phyloP scores from a whole-genome alignment of 2,797 vertebrate species.

The Chromobotia macracanthus region DNA sequence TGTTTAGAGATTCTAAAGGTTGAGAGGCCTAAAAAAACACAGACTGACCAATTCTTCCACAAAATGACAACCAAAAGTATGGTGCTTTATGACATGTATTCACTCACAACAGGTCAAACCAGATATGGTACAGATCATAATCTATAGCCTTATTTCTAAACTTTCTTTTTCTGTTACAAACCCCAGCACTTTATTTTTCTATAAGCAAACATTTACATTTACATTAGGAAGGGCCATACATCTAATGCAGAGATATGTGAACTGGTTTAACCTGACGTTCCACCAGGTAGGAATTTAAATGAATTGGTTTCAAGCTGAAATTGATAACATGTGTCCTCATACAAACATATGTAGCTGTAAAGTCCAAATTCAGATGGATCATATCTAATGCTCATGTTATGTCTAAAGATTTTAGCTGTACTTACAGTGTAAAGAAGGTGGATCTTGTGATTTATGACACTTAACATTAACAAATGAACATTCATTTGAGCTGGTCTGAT shows the following conservation, averaged over 20 bases:
- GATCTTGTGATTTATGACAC: not conserved
- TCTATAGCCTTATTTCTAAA: not conserved
- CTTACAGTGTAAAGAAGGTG: not conserved
- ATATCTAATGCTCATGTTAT: not conserved
- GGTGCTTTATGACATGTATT: not conserved
- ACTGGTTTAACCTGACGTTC: not conserved
- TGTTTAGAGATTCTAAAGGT: not conserved
- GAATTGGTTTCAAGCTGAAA: not conserved
- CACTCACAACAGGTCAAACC: not conserved
- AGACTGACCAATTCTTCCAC: not conserved
- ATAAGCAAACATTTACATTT: not conserved
- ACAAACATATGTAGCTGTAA: not conserved
- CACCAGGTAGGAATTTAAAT: not conserved
- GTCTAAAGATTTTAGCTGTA: not conserved
- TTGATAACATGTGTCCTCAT: not conserved
- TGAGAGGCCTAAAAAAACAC: not conserved
- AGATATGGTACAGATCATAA: not conserved
- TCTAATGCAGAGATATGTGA: not conserved
- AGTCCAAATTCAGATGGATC: not conserved
- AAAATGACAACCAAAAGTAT: not conserved
- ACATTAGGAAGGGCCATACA: too few relatives aligned
- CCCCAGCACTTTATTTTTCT: not conserved
- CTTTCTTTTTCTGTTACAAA: not conserved
- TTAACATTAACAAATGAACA: conserved; percentile 1
- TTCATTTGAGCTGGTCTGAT: not conserved